Base-by-base conservation (phyloP, 2,888 invertebrate genomes). In the Eristalis pertinax region DNA sequence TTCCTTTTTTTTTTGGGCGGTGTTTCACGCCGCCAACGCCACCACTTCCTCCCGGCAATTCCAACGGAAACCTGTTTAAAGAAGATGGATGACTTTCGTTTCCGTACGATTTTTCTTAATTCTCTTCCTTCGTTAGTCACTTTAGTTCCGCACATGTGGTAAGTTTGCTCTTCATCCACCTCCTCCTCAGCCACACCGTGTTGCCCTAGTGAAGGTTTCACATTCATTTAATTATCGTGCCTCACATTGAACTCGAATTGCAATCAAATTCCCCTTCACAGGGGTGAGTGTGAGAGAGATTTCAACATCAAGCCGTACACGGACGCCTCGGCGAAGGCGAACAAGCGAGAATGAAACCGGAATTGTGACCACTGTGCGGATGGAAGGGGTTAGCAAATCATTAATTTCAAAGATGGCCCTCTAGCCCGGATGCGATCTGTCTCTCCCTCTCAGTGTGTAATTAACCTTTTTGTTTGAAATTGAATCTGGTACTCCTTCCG, bases 101-200 rank as follows among this genome's bases (percentile, higher is more conserved):
- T 68, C 50, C 41, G 63, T 73, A 67, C 79, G 68, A 80, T 80
- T 80, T 80, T 80, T 80, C 73, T 74, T 74, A 74, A 68, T 74
- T 74, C 68, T 60, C 72, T 60, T n/a, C 32, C 41, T 15, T 62
- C 58, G 7, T 22, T 35, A 41, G 41, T 67, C 29, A 77, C 63
- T 78, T 80, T 68, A 76, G 76, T 76, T 85, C 73, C 64, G 73
- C 85, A 85, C 85, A 85, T 85, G 81, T 85, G 85, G 68, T 69
- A 63, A 22, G 26, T 60, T 60, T 26, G 73, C 26, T 67, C 67
- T n/a, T 70, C 69, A 62, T n/a, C 10, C 22, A 22, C 13, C n/a
- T 8, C 22, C n/a, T 1, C 19, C 50, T 50, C 43, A 3, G n/a
- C n/a, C 43, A 7, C 35, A 35, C 35, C 10, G 10, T 19, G 50